Base-by-base conservation (phyloP, 2,113 vertebrate genomes). In the Holacanthus passer region DNA sequence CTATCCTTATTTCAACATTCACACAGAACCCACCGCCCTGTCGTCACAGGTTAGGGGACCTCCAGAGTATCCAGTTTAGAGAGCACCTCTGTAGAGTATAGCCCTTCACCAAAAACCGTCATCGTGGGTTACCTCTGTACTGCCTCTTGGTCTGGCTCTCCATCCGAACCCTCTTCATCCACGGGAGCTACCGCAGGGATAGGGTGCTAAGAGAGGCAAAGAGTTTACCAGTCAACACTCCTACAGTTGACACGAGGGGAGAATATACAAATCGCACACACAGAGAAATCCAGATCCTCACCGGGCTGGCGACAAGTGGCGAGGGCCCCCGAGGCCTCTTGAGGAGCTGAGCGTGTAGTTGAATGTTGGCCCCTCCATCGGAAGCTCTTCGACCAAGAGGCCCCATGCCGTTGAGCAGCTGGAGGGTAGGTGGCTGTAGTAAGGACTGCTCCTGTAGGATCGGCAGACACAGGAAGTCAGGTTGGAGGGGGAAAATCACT, bases 351-450 rank as follows among this genome's bases (percentile, higher is more conserved):
- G 98, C 97, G 12, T 99, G 98, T 13, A 99, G 76, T 84, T 99
- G 98, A 87, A 99, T 99, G 89, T 99, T 99, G 64, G 98, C 98
- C 4, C 98, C 98, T 0, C 98, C 98, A 0, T 99, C 98, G 0
- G 98, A 99, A 0, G 98, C 98, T 52, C 98, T 89, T 17, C 98
- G 96, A n/a, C 98, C 98, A 78, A 99, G 96, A 1, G 98, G 98
- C 5, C 98, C 98, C 98, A 99, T 99, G 71, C 98, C 98, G 0
- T 99, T 99, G 69, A 99, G 93, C 83, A 99, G 94, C 93, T 99
- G 98, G 76, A 99, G 95, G 0, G 98, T 97, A 2, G 98, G 98
- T 0, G 98, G 98, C 94, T 99, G 98, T 89, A 99, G 94, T 66
- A 99, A 94, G 13, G 96, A 99, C 94, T 99, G 98, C 87, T 99